Base-by-base conservation (phyloP, 2,113 vertebrate genomes). In the Cnemophilus loriae region DNA sequence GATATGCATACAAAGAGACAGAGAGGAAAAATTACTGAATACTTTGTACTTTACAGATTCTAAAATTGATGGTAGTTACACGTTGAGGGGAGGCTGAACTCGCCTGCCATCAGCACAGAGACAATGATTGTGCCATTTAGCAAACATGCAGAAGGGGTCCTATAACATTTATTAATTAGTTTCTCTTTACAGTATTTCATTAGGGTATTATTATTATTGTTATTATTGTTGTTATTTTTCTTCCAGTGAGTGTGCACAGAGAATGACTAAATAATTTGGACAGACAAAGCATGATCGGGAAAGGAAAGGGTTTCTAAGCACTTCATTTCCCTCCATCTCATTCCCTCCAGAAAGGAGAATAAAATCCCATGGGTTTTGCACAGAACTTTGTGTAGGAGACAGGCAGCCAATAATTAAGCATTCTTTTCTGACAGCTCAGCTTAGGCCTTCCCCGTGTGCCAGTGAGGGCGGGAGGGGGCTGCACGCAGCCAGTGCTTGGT, bases 111-210 rank as follows among this genome's bases (percentile, higher is more conserved):
- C 60, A 78, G 74, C 55, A 59, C 47, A 37, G 53, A 78, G 69
- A 88, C 27, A 28, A 33, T 12, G 33, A 78, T 35, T 82, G 44
- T 92, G 73, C 84, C 64, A 59, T 80, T 82, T 65, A 76, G 86
- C 13, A 9, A 93, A 57, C 26, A 57, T 22, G 41, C 33, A 87
- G 65, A 91, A 92, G 67, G 28, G 64, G 10, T 75, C 50, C 5
- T n/a, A 11, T 46, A 81, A 75, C n/a, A 56, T 52, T 94, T 88
- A 76, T 33, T 94, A 93, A 96, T 97, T 90, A 89, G 46, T 69
- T 93, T 81, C 44, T 68, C 75, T 88, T 89, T 92, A 24, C 70
- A 85, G 42, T 76, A 67, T 92, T 93, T 95, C 61, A 84, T 85
- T 69, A 87, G 83, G 41, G 5, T 79, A 55, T 73, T 93, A 47